Evolutionary conservation across 2,888 invertebrate species (phyloP).

Genomic region (Hypomecis atomaria): DNA sequence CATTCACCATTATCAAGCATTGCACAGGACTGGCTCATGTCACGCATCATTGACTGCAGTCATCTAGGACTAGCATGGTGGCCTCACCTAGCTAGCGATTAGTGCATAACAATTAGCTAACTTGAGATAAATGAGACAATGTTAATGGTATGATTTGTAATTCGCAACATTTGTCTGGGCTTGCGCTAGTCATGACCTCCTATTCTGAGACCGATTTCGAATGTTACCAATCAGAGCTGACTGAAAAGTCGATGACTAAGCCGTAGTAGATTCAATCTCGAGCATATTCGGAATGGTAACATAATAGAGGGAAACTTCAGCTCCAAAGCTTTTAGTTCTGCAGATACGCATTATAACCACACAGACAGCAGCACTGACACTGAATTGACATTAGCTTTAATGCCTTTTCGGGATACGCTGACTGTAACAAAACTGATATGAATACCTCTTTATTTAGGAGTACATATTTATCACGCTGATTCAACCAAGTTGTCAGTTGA

Average conservation of each 20-base stretch:
- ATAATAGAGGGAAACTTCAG: conserved; percentile 69
- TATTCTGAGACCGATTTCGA: conserved; percentile 75
- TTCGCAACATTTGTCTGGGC: conserved; percentile 59
- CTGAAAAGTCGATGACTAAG: conserved; percentile 24
- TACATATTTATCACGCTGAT: neutral
- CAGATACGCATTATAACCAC: conserved; percentile 74
- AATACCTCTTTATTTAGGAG: conserved; percentile 4
- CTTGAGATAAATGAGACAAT: conserved; percentile 50
- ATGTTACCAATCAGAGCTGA: conserved; percentile 43
- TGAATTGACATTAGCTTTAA: conserved; percentile 67
- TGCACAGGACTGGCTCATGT: conserved; percentile 80
- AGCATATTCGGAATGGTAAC: conserved; percentile 70
- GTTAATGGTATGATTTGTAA: conserved; percentile 58
- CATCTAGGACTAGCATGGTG: conserved; percentile 81
- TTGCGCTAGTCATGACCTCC: conserved; percentile 67
- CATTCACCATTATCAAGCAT: conserved; percentile 78
- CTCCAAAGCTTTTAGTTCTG: conserved; percentile 74
- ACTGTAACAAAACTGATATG: conserved; percentile 43
- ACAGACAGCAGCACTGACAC: conserved; percentile 70
- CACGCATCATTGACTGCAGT: conserved; percentile 73
- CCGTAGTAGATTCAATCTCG: conserved; percentile 31
- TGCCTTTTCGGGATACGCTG: conserved; percentile 62
- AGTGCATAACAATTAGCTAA: conserved; percentile 68
- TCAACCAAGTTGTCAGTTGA: conserved; percentile 12
- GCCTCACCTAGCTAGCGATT: conserved; percentile 77